These are phyloP conservation scores for Arctopsyche grandis DNA, from an alignment of 1,140 invertebrate genomes.

Conservation along the genomic window DNA sequence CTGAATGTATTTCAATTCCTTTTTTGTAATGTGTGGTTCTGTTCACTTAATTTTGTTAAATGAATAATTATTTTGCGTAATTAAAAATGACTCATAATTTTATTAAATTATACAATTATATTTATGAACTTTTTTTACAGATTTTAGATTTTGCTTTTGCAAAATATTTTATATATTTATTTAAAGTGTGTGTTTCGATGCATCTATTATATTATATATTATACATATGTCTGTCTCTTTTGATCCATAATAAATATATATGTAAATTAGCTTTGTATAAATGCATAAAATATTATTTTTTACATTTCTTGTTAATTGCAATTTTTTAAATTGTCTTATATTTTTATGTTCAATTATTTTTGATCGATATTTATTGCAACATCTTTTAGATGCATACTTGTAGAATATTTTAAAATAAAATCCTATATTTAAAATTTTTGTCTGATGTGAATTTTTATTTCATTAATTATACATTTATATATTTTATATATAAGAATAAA, in stretches of 20 bases:
- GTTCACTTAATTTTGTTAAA: background rate
- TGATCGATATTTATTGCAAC: slow-evolving; percentile 7
- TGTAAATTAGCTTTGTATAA: slow-evolving; percentile 16
- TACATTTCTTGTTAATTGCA: too few species aligned
- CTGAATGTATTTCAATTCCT: background rate
- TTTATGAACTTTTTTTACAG: slow-evolving; percentile 20
- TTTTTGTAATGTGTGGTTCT: slow-evolving; percentile 4
- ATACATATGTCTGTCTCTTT: background rate
- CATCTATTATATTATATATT: background rate
- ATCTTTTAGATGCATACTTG: background rate
- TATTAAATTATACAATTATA: background rate
- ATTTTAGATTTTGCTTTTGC: slow-evolving; percentile 12
- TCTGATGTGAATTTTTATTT: background rate
- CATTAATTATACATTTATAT: too few species aligned
- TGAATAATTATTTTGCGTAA: too few species aligned
- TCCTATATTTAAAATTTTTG: slow-evolving; percentile 19
- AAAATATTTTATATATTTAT: slow-evolving; percentile 30
- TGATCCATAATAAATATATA: background rate
- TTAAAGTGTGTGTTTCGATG: background rate
- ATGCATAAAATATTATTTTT: background rate
- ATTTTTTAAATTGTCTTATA: background rate
- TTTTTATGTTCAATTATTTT: background rate
- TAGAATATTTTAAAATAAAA: slow-evolving; percentile 23
- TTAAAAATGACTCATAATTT: background rate
- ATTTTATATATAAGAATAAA: too few species aligned